Evolutionary conservation across 2,113 vertebrate species (phyloP).

Genomic region (Acinonyx jubatus): DNA sequence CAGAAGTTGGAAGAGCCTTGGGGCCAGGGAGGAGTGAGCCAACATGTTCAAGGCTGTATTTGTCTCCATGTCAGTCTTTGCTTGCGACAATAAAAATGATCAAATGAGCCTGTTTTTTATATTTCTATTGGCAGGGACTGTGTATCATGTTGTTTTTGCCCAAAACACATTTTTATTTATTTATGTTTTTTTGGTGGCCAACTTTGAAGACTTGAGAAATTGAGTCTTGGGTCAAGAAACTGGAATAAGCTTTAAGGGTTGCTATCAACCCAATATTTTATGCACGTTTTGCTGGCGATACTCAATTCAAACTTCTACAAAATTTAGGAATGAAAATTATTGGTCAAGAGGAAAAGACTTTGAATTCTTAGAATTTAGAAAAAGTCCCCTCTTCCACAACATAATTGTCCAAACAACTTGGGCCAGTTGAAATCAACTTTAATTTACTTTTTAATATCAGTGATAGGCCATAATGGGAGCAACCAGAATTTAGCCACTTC

Average conservation of each 20-base stretch:
- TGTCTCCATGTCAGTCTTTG: slow-evolving; percentile 62
- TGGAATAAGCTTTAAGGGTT: not conserved
- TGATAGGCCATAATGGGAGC: not conserved
- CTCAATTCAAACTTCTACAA: slow-evolving; percentile 33
- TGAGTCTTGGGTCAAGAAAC: slow-evolving; percentile 61
- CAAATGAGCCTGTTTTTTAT: slow-evolving; percentile 72
- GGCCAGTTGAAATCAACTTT: slow-evolving; percentile 26
- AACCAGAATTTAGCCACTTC: slow-evolving; percentile 1
- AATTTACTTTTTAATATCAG: slow-evolving; percentile 50
- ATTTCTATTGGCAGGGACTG: slow-evolving; percentile 60
- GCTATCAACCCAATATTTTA: not conserved
- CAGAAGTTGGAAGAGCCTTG: slow-evolving; percentile 37
- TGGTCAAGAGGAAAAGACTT: not conserved
- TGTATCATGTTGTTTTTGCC: slow-evolving; percentile 57
- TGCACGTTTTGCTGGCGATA: not conserved
- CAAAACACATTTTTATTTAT: slow-evolving; percentile 40
- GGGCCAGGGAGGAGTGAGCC: slow-evolving; percentile 23
- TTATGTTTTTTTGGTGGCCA: not conserved
- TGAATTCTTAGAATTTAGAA: slow-evolving; percentile 31
- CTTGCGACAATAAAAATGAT: slow-evolving; percentile 69
- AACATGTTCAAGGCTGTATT: slow-evolving; percentile 61
- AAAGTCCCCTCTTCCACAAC: not conserved
- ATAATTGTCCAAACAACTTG: not conserved
- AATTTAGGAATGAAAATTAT: slow-evolving; percentile 34
- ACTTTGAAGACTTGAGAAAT: slow-evolving; percentile 60